Evolutionary conservation across 2,113 vertebrate genomes (phyloP).

Genomic region (Sapajus apella): DNA sequence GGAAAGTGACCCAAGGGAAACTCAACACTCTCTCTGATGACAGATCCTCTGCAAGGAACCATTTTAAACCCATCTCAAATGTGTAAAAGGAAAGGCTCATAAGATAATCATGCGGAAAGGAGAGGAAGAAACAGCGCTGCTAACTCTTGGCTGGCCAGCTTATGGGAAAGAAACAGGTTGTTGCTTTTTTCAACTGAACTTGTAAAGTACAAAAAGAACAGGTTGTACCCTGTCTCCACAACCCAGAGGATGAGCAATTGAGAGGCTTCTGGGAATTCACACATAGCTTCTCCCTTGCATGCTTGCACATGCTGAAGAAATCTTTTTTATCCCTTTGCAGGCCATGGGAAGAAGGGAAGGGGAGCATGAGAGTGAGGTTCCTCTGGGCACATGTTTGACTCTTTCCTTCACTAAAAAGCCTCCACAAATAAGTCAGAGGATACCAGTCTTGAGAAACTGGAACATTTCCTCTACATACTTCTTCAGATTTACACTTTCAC

Average conservation of each 20-base stretch:
- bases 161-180: not conserved
- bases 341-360: not conserved
- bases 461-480: rapidly evolving
- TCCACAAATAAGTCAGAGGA: not conserved
- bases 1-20: not conserved
- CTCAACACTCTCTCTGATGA: not conserved
- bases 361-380: not conserved
- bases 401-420: not conserved
- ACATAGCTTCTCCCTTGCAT: not conserved
- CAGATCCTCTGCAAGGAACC: not conserved
- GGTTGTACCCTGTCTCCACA: not conserved
- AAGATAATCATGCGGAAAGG: not conserved
- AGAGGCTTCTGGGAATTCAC: not conserved
- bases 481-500: not conserved
- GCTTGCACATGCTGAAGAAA: not conserved
- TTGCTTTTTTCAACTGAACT: not conserved
- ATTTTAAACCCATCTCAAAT: not conserved
- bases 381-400: not conserved
- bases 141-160: not conserved
- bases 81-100: not conserved
- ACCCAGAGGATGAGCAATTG: not conserved
- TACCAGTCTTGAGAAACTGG: not conserved
- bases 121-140: not conserved
- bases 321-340: not conserved
- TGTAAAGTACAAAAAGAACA: not conserved